These are phyloP conservation scores for Metacarcinus magister DNA, from an alignment of 2,888 invertebrate genomes.

Conservation along the genomic window DNA sequence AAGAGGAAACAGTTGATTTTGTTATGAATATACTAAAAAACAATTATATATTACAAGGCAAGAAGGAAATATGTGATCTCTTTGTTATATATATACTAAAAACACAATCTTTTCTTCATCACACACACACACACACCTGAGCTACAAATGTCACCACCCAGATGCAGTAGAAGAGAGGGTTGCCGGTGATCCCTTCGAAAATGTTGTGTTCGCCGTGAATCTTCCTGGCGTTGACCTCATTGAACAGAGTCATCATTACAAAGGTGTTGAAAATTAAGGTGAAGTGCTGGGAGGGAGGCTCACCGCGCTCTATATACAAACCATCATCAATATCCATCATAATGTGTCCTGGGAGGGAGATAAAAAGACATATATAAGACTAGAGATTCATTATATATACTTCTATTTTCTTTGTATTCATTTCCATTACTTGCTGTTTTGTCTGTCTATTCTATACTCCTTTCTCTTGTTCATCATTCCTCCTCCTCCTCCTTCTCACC, in stretches of 20 bases:
- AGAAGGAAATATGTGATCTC: too few relatives aligned
- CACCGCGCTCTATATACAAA: conserved; percentile 46
- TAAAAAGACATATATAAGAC: background rate
- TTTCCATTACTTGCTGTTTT: too few relatives aligned
- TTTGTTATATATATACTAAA: too few relatives aligned
- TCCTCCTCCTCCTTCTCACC: conserved; percentile 88
- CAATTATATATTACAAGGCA: too few relatives aligned
- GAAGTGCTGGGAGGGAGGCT: conserved; percentile 89
- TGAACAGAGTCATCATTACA: conserved; percentile 99
- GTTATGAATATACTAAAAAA: too few relatives aligned
- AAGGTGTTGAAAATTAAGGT: conserved; percentile 99
- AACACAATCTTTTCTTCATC: too few relatives aligned
- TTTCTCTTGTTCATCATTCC: background rate
- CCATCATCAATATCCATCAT: conserved; percentile 64
- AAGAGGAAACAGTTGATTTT: too few relatives aligned
- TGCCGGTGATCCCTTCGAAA: conserved; percentile 97
- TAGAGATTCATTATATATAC: too few relatives aligned
- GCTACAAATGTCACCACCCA: conserved; percentile 97
- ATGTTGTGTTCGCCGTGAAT: conserved; percentile 99
- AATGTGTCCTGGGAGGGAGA: conserved; percentile 52
- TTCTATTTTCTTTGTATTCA: too few relatives aligned
- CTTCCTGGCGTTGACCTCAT: conserved; percentile 99
- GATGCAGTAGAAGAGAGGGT: conserved; percentile 99
- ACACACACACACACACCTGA: conserved; percentile 89
- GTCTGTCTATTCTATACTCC: background rate